Conservation (phyloP, 2,888 invertebrate genomes). For the Lordiphosa andalusiaca region DNA sequence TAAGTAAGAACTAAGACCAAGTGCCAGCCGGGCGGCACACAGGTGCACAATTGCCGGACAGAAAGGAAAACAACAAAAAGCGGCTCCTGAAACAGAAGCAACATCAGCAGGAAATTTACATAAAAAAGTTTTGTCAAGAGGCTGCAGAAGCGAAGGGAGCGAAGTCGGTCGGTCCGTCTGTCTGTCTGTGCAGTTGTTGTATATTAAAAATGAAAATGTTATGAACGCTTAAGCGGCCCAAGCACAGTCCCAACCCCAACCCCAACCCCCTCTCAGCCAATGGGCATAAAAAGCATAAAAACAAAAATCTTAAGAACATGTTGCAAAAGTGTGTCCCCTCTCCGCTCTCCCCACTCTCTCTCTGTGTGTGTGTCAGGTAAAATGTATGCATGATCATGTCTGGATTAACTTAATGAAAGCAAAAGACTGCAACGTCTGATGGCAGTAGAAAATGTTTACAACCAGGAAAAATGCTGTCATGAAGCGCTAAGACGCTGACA, state of each 20-base stretch:
- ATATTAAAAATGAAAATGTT: slow-evolving; percentile 45
- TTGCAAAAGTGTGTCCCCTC: slow-evolving; percentile 7
- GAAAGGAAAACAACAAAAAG: slow-evolving; percentile 43
- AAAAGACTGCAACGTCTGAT: slow-evolving; percentile 46
- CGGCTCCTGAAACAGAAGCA: slow-evolving; percentile 36
- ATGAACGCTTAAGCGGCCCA: slow-evolving; percentile 17
- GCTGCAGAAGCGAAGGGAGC: slow-evolving; percentile 36
- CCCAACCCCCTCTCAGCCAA: background rate
- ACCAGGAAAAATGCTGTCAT: slow-evolving; percentile 36
- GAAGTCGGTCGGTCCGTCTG: slow-evolving; percentile 22
- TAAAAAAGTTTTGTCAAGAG: slow-evolving; percentile 66
- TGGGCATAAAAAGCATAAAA: background rate
- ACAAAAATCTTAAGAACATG: slow-evolving; percentile 7
- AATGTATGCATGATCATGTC: slow-evolving; percentile 73
- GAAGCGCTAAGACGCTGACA: slow-evolving; percentile 48
- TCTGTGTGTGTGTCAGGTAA: slow-evolving; percentile 15
- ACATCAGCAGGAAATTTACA: slow-evolving; percentile 54
- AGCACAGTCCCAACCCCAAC: background rate
- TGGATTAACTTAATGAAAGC: slow-evolving; percentile 76
- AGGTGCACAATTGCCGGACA: slow-evolving; percentile 60
- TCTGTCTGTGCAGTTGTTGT: slow-evolving; percentile 17
- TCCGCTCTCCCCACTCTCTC: background rate
- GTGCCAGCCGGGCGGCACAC: slow-evolving; percentile 20
- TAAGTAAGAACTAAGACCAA: no score
- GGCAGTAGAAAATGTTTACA: slow-evolving; percentile 33